These are phyloP conservation scores for Aporophyla nigra DNA, from an alignment of 2,888 invertebrate genomes.

Conservation along the genomic window DNA sequence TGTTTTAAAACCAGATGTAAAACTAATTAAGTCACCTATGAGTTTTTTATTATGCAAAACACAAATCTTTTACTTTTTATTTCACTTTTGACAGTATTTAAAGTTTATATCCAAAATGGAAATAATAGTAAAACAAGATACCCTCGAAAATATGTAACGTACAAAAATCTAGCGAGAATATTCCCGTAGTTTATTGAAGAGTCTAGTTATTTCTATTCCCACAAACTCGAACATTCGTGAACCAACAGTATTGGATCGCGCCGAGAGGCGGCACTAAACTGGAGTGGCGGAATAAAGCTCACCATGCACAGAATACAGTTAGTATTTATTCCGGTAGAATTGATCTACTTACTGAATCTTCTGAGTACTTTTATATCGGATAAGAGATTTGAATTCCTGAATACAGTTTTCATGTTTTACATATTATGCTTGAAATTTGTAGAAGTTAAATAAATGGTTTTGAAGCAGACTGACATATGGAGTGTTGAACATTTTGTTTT, in stretches of 20 bases:
- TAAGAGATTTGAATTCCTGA: constrained; percentile 61
- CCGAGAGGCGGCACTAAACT: constrained; percentile 63
- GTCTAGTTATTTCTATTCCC: constrained; percentile 58
- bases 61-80: neutral
- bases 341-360: constrained; percentile 55
- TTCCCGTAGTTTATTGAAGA: constrained; percentile 55
- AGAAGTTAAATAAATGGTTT: constrained; percentile 8
- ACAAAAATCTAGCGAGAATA: constrained; percentile 46
- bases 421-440: constrained; percentile 20
- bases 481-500: constrained; percentile 18
- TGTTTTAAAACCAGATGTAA: constrained; percentile 2
- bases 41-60: neutral
- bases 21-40: neutral
- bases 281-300: constrained; percentile 62
- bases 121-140: constrained; percentile 5
- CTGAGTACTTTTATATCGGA: constrained; percentile 50
- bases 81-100: neutral
- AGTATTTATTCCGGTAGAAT: constrained; percentile 62
- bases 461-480: constrained; percentile 8
- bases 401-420: constrained; percentile 40
- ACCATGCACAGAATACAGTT: constrained; percentile 54
- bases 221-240: constrained; percentile 59
- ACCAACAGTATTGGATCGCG: constrained; percentile 52
- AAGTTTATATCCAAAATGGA: neutral
- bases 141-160: constrained; percentile 13